Percentiles rank a stretch among this genome's conserved stretches.
phyloP scores from a whole-genome alignment of 2,113 vertebrate species.

The Isurus oxyrinchus region DNA sequence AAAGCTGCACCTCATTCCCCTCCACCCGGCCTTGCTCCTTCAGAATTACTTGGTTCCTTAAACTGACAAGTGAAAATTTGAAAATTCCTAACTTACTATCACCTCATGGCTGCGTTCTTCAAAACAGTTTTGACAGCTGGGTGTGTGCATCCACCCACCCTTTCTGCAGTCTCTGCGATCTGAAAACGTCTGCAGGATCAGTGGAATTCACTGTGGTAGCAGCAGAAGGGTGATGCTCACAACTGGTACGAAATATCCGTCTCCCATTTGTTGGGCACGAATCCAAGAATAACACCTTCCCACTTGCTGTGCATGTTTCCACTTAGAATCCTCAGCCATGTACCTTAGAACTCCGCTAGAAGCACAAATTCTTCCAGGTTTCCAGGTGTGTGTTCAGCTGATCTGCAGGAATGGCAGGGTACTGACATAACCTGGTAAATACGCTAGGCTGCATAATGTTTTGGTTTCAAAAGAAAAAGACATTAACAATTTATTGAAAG shows the following conservation, averaged over 20 bases:
- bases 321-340: background rate
- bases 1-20: background rate
- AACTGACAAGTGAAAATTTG: background rate
- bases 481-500: background rate
- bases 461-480: background rate
- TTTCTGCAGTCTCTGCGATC: background rate
- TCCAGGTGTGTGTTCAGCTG: conserved; percentile 5
- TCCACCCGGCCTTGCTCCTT: background rate
- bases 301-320: background rate
- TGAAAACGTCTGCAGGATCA: background rate
- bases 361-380: background rate
- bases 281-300: conserved; percentile 3
- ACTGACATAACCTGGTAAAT: background rate
- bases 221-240: background rate
- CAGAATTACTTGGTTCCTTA: background rate
- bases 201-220: background rate
- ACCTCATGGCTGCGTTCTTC: background rate
- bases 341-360: background rate
- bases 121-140: background rate
- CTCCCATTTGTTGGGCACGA: background rate
- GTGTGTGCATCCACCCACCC: background rate
- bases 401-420: background rate
- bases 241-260: background rate
- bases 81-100: background rate
- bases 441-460: background rate